Evolutionary conservation across 2,888 invertebrate genomes (phyloP), one percentile per base, ranked within the genome.

Genomic region (Buathra laborator): DNA sequence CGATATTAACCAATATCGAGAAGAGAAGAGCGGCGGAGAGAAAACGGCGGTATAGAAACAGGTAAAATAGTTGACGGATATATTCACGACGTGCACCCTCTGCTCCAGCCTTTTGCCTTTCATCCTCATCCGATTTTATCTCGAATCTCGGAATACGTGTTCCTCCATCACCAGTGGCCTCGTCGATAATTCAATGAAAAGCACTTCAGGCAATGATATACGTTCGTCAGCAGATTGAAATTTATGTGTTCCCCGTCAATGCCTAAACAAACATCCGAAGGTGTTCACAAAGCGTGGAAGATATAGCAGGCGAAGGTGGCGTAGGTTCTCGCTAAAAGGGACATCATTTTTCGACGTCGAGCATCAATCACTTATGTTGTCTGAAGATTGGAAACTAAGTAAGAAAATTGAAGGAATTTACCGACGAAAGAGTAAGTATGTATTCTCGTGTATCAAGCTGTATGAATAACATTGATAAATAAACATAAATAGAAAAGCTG

Each of bases 101-200:
- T 3, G 24, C 24, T 24, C 3, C 53, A 19, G 19, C 19, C 19
- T 53, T 53, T 19, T 3, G 53, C 53, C 9, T 19, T 19, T 19
- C 9, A 19, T 19, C 16, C 10, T 9, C 16, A 53, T 53, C 76
- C 76, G 76, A 82, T 82, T 76, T 76, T 53, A 24, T 24, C 24
- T 24, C 24, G 24, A 24, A 70, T 75, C 70, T 71, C 70, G 64
- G 48, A 43, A 43, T 37, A 44, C 44, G 66, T 66, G 53, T 19
- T 53, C n/a, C 37, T 53, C n/a, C 37, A 53, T 53, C 53, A 29
- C 72, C 59, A 9, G 62, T 16, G 24, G 74, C 62, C 51, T 83
- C 83, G 78, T 83, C 74, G 74, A 83, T 83, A 78, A 83, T 83
- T 83, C 83, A 83, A 74, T 78, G 62, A 43, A 83, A 74, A 74